Base-by-base conservation (phyloP, 2,113 vertebrate species). In the Dissostichus mawsoni region DNA sequence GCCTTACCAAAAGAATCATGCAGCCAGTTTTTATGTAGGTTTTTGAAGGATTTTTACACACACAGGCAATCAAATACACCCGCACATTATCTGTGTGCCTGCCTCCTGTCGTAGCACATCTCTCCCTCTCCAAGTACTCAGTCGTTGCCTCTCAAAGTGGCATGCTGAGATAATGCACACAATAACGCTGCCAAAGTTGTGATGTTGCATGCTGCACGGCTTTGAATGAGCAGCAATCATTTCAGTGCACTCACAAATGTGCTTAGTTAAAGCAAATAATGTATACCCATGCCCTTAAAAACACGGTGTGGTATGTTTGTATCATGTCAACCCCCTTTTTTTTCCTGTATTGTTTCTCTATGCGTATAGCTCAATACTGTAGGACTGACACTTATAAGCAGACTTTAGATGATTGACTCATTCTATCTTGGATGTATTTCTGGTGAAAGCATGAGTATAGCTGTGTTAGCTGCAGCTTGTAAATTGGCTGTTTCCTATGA, bases 121-220 rank as follows among this genome's bases (percentile, higher is more conserved):
- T 72, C 55, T 76, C 63, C 58, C 74, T 62, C 51, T 74, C 48
- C 23, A 11, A 63, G 71, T 41, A 11, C 69, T 67, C 74, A 66
- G 71, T 87, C 67, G 83, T 69, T 72, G 74, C 74, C 50, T 86
- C 48, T 82, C 82, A 78, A 76, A 69, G 74, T 41, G 59, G 51
- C 89, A 58, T 48, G 65, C 64, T 80, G 70, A 84, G 74, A 81
- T 84, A 82, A 86, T 86, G 81, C 69, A 47, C 20, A 76, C 75
- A 72, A 63, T 66, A 48, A 72, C 1, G n/a, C 61, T 74, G 33
- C 64, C 67, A 80, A 79, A 59, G 63, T 53, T 25, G 55, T 52
- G 63, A 85, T 70, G 63, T 50, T 45, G 17, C 50, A 17, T 59
- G 78, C 64, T 77, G 75, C 58, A 51, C 50, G 9, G 8, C 11